phyloP scores from a whole-genome alignment of 1,140 invertebrate species.

The Cyclina sinensis region DNA sequence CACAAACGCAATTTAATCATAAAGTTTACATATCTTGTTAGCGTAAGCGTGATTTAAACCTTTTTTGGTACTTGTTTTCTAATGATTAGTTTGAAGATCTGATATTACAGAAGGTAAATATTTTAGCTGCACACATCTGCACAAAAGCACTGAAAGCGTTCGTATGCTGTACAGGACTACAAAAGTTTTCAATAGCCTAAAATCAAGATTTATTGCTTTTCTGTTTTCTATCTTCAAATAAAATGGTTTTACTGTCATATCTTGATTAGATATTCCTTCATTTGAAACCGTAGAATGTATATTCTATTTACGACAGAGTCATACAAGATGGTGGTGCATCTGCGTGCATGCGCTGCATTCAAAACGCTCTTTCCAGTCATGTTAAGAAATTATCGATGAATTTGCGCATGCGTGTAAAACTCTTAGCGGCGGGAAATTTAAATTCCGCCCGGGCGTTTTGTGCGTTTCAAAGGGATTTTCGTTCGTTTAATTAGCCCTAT shows the following conservation, averaged over 20 bases:
- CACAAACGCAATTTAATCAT: too few relatives aligned
- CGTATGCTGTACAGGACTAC: neutral
- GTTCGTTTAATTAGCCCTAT: conserved; percentile 51
- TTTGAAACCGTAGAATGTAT: neutral
- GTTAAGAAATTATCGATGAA: conserved; percentile 42
- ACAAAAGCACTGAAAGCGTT: neutral
- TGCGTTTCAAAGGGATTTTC: conserved; percentile 20
- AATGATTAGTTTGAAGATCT: neutral
- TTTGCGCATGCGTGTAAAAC: conserved; percentile 47
- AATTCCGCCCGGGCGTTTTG: neutral
- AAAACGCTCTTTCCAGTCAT: conserved; percentile 3
- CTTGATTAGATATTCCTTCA: neutral
- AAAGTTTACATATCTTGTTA: too few relatives aligned
- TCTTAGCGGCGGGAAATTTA: conserved; percentile 58
- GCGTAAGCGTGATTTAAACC: neutral
- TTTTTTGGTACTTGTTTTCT: conserved; percentile 12
- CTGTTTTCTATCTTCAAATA: neutral
- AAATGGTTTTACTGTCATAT: neutral
- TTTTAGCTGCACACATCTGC: neutral
- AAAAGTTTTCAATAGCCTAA: neutral
- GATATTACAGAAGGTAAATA: neutral
- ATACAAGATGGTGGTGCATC: conserved; percentile 14
- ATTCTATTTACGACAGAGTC: neutral
- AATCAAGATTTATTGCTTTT: neutral
- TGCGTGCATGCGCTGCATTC: conserved; percentile 30